Base-by-base conservation (phyloP, 2,797 vertebrate species). In the Platalea minor region DNA sequence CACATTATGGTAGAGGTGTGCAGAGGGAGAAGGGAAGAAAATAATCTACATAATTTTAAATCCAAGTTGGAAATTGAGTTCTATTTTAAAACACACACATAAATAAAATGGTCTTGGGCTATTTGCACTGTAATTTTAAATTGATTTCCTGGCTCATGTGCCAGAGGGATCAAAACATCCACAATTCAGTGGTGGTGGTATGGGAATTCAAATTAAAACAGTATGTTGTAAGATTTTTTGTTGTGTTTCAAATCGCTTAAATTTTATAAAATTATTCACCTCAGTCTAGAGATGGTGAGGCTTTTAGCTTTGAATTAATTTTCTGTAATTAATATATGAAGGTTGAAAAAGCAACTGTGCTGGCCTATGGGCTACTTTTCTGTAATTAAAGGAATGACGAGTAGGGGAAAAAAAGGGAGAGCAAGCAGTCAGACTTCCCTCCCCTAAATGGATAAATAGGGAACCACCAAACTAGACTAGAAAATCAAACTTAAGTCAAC, bases 31-130 rank as follows among this genome's bases (percentile, higher is more conserved):
- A 83, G 17, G 63, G 61, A 43, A 79, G 70, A 85, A 72, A 91
- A 82, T 46, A 60, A 88, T 87, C 85, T 92, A 10, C 59, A 50
- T 91, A 64, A 95, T 57, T 95, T 92, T 56, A 87, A 95, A 88
- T 76, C 57, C 43, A 67, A 79, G 35, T 60, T 85, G 70, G 43
- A 95, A 91, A 77, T 94, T 0, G 0, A 82, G n/a, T 93, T 94
- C 63, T 93, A 5, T 65, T 90, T 94, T 90, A 93, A 88, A 95
- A 86, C 25, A 88, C 84, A 87, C n/a, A 25, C 14, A 67, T 80
- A 91, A 89, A 91, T 86, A 76, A 93, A 85, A 88, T 82, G 15
- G 15, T 87, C 59, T 84, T 69, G 39, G 56, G 77, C 70, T 91
- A 8, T 94, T 91, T 93, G 46, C 11, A 14, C 39, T 68, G 45